Evolutionary conservation across 2,113 vertebrate species (phyloP), one percentile per base, ranked within the genome.

Genomic region (Urocynchramus pylzowi): DNA sequence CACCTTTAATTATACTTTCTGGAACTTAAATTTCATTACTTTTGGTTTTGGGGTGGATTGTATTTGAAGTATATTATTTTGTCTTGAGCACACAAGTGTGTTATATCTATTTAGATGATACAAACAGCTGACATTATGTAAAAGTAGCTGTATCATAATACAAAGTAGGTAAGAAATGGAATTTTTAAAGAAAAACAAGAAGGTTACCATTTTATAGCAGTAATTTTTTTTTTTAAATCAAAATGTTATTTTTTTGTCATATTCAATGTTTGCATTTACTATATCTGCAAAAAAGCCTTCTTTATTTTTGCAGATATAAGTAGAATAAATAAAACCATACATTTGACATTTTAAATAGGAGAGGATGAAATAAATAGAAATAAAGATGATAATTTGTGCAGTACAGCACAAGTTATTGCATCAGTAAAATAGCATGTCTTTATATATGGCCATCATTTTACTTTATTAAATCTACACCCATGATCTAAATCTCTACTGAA

Each of bases 401-500:
- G 59, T 65, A 54, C 57, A 86, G 30, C 39, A 77, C 80, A 92
- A 90, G 73, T 81, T 95, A 92, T 44, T 93, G 39, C 73, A 78
- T 56, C 84, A 87, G 63, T 95, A 95, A 90, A 93, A 90, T 69
- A 83, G 3, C 63, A 84, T 78, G 8, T 27, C 44, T 70, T 96
- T 89, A 84, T 92, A 78, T 75, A 79, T 22, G 42, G 47, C 70
- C 42, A 95, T 88, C 23, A 93, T 92, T 95, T 91, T 78, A 59
- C 56, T 92, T 93, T 82, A 93, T 93, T 92, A 95, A 92, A 93
- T 89, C 64, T 78, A 81, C 35, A 68, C 16, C 42, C 35, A 60
- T 74, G 35, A 95, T 81, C 42, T 86, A 94, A 80, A 91, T 50
- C 63, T 77, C 78, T 81, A 18, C 17, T 52, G 76, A 84, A 71